Conservation (phyloP, 2,888 invertebrate genomes). For the Patella pellucida region DNA sequence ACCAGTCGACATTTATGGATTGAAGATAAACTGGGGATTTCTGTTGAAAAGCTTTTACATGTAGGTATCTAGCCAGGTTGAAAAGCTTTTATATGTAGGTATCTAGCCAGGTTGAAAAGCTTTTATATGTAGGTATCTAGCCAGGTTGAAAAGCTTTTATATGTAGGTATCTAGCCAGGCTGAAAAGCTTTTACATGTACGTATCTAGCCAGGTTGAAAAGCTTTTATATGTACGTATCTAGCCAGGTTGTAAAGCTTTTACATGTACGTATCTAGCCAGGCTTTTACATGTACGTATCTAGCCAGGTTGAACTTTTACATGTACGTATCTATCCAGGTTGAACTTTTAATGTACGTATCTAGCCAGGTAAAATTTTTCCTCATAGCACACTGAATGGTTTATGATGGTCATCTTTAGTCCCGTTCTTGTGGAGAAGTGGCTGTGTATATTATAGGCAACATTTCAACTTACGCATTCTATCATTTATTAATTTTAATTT, state of each 20-base stretch:
- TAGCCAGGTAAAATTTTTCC: too few relatives aligned
- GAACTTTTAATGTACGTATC: too few relatives aligned
- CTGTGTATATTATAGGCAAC: too few relatives aligned
- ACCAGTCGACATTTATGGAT: conserved; percentile 12
- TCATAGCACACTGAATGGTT: too few relatives aligned
- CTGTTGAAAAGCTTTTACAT: conserved; percentile 10
- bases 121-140: not conserved
- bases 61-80: not conserved
- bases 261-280: not conserved
- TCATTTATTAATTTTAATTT: too few relatives aligned
- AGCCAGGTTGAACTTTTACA: conserved; percentile 9
- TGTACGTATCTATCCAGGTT: not conserved
- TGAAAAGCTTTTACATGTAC: conserved; percentile 7
- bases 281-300: too few relatives aligned
- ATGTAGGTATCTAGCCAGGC: not conserved
- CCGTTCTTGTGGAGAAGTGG: too few relatives aligned
- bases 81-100: conserved; percentile 5
- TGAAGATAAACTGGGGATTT: conserved; percentile 7
- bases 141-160: conserved; percentile 6
- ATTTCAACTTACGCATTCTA: too few relatives aligned
- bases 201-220: conserved; percentile 8
- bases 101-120: conserved; percentile 9
- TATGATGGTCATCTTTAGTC: not conserved
- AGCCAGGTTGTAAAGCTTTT: conserved; percentile 12
- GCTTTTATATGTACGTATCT: not conserved